Conservation (phyloP, 2,888 invertebrate genomes). For the Eilema depressum region DNA sequence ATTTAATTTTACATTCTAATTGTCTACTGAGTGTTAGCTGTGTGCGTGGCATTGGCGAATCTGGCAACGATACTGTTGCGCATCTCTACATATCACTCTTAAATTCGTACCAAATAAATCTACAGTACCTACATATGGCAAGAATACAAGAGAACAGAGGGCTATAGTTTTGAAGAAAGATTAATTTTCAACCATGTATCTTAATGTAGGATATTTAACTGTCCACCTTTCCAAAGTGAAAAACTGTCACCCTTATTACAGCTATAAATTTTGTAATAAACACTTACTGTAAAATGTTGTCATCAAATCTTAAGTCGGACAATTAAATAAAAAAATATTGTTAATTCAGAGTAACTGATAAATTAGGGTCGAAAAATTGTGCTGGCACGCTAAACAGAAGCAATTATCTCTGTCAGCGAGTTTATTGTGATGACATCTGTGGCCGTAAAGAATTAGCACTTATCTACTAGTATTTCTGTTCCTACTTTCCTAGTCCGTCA, state of each 20-base stretch:
- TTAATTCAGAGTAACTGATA: slow-evolving; percentile 15
- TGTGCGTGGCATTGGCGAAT: neutral
- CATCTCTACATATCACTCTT: slow-evolving; percentile 7
- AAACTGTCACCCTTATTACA: neutral
- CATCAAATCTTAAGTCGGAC: neutral
- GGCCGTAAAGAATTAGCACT: slow-evolving; percentile 28
- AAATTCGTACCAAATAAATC: slow-evolving; percentile 5
- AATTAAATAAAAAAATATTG: slow-evolving; percentile 17
- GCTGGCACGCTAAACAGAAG: neutral
- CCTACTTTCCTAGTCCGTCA: slow-evolving; percentile 31
- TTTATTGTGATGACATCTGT: slow-evolving; percentile 30
- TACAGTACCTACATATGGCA: neutral
- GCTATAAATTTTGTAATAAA: neutral
- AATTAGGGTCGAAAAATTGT: slow-evolving; percentile 25
- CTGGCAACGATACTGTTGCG: slow-evolving; percentile 5
- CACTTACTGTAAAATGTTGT: neutral
- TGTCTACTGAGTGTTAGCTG: neutral
- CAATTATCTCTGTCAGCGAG: slow-evolving; percentile 35
- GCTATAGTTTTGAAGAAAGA: neutral
- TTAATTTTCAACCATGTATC: neutral
- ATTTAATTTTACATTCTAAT: neutral
- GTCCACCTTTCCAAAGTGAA: neutral
- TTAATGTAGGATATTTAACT: neutral
- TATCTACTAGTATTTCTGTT: slow-evolving; percentile 37
- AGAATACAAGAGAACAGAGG: neutral